Base-by-base conservation (phyloP, 2,888 invertebrate genomes). In the Apotomis turbidana region DNA sequence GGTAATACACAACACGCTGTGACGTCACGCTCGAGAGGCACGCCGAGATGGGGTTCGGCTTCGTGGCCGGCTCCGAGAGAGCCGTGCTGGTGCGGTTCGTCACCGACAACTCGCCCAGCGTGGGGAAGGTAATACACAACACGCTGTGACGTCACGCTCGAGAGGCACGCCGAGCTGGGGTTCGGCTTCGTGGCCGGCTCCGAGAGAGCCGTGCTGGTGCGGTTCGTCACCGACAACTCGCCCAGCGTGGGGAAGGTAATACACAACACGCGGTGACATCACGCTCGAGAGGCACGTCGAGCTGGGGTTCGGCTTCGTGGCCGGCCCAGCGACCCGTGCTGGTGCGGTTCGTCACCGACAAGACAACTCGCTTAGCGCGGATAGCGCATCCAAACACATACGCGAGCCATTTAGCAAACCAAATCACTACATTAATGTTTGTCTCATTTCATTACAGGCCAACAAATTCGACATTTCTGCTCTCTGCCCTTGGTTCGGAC, bases 11-110 rank as follows among this genome's bases (percentile, higher is more conserved):
- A 3, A 44, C 44, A 44, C 44, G 44, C 13, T 10, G 98, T 10
- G 94, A 96, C 67, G 96, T 97, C 71, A 95, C 95, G 76, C 94
- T 98, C 76, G 94, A 95, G 77, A 90, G 98, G 10, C 41, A 97
- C 79, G 94, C 96, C 0, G 96, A 97, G 70, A 94, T 97, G 75
- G 98, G 98, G 0, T 98, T 98, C 86, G 98, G 98, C 1, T 98
- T 98, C 88, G 98, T 98, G n/a, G 98, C 98, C 0, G 98, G 98
- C 12, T 97, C 97, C 52, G 98, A 98, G 88, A 95, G 96, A 80
- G 98, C 98, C 0, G 98, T 98, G 63, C 96, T 98, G 73, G 98
- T 98, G 38, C 95, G 98, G 75, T 97, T 97, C 84, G 97, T 97
- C 13, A 97, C 97, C 0, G 97, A 97, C 91, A 97, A 97, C 83